Conservation (phyloP, 2,113 vertebrate species). For the Pollimyrus isidori region DNA sequence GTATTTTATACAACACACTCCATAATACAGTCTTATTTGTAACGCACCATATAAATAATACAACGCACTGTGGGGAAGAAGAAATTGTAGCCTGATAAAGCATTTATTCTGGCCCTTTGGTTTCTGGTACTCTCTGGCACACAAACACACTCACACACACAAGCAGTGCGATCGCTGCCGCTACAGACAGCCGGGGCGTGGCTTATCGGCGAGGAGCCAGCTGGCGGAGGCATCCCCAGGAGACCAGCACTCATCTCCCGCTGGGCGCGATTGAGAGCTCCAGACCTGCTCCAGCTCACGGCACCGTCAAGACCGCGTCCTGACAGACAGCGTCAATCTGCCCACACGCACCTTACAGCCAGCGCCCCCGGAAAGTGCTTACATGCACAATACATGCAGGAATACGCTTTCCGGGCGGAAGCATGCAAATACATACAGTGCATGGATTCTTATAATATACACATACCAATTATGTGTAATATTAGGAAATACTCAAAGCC, state of each 20-base stretch:
- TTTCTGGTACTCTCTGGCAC: not conserved
- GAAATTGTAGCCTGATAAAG: not conserved
- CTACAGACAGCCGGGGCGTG: constrained; percentile 30
- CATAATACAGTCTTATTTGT: not conserved
- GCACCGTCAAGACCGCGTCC: constrained; percentile 30
- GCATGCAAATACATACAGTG: not conserved
- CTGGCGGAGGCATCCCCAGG: constrained; percentile 40
- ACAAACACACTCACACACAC: not conserved
- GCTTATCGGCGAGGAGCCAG: constrained; percentile 43
- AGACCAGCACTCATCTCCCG: constrained; percentile 35
- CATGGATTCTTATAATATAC: constrained; percentile 21
- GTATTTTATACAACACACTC: not conserved
- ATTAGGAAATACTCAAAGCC: constrained; percentile 63
- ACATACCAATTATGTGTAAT: constrained; percentile 50
- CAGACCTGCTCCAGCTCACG: constrained; percentile 36
- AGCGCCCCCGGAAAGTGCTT: not conserved
- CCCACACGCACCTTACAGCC: not conserved
- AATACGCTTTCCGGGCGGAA: not conserved
- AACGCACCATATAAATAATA: not conserved
- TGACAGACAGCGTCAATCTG: constrained; percentile 35
- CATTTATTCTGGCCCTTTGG: not conserved
- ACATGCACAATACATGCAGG: not conserved
- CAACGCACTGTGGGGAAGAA: not conserved
- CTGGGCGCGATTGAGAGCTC: constrained; percentile 40
- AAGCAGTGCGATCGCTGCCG: not conserved